A percentile compares a stretch with the other conserved stretches of the same genome.
Conservation (phyloP, 2,888 invertebrate species). For the Diploptera punctata region DNA sequence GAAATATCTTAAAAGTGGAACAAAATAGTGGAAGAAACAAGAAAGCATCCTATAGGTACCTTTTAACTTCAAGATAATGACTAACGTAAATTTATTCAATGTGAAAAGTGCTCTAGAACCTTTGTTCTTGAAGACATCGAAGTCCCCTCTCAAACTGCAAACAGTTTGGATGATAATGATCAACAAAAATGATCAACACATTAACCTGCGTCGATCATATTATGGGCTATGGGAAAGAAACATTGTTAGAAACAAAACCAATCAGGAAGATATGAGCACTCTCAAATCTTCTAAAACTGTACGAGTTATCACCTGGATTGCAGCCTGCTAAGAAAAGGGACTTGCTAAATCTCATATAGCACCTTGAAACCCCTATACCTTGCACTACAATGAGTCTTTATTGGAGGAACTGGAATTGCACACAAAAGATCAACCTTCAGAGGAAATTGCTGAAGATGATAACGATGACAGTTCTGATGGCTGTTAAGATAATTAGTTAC, state of each 20-base stretch:
- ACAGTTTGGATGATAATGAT: not conserved
- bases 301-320: not conserved
- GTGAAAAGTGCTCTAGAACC: conserved; percentile 3
- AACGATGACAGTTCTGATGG: conserved; percentile 2
- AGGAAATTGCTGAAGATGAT: not conserved
- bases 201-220: not conserved
- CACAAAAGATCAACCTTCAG: not conserved
- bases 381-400: not conserved
- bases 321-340: not conserved
- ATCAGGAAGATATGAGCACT: not conserved
- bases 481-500: not conserved
- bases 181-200: conserved; percentile 2
- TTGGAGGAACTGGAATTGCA: conserved; percentile 2
- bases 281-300: not conserved
- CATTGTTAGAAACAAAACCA: not conserved
- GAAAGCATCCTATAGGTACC: not conserved
- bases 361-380: not conserved
- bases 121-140: conserved; percentile 1
- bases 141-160: not conserved
- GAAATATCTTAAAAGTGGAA: conserved; percentile 2
- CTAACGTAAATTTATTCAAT: not conserved
- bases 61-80: not conserved
- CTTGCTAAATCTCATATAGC: not conserved
- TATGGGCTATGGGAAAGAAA: not conserved
- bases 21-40: conserved; percentile 2